Base-by-base conservation (phyloP, 92 coral and sea anemone species). In the Zoanthus sansibaricus region DNA sequence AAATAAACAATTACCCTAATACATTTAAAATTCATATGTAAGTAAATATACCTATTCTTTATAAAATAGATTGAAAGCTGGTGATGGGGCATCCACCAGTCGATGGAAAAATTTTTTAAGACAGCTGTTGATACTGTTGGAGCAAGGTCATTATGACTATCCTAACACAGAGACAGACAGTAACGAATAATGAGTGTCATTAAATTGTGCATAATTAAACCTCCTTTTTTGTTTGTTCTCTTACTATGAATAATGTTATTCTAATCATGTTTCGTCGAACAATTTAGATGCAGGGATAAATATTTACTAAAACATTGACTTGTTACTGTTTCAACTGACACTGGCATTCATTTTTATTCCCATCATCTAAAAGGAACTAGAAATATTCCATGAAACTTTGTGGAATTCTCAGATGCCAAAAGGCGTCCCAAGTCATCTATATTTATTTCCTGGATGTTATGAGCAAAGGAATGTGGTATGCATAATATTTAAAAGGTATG, bases 341-440 rank as follows among this genome's bases (percentile, higher is more conserved):
- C 10, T 83, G 87, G 87, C 87, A 44, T 83, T 70, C 67, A 71
- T 83, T 44, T 83, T 70, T 42, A 37, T 71, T 31, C 76, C 76
- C 14, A 15, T 71, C 49, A 71, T 71, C 5, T 48, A 71, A 37
- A 71, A 71, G 76, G 76, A 71, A 71, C 48, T 33, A 15, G 48
- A 71, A 11, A 67, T 49, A 17, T 83, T 71, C 67, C 64, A 21
- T 14, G 87, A 70, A 20, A 70, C 78, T 14, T 18, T 70, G 44
- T 83, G 88, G 88, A 84, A 71, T 72, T 37, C 73, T 21, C 83
- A 86, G 32, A 55, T 75, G 74, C 83, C 88, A 33, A 75, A 74
- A 58, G 88, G 88, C 71, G 73, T 84, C 55, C 88, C 88, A 72
- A 51, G 44, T 13, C 87, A 83, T 76, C 42, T 71, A 15, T 83